phyloP scores from a whole-genome alignment of 2,797 vertebrate species.

The Sus cebifrons region DNA sequence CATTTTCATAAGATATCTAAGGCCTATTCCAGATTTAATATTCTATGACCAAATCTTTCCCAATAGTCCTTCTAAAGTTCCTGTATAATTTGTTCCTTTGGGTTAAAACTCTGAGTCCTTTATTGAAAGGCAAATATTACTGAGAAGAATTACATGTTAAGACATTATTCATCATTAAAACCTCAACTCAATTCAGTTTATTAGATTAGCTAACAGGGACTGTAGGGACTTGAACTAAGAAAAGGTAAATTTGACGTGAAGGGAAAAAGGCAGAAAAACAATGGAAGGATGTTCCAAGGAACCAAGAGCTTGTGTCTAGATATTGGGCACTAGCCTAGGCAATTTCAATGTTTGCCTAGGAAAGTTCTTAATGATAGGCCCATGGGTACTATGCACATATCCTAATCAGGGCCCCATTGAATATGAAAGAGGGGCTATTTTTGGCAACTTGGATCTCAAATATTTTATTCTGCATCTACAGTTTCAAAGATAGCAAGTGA shows the following conservation, averaged over 20 bases:
- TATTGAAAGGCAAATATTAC: slow-evolving; percentile 71
- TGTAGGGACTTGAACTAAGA: slow-evolving; percentile 25
- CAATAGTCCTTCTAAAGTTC: not conserved
- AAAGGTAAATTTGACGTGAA: slow-evolving; percentile 5
- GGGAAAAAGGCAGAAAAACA: slow-evolving; percentile 22
- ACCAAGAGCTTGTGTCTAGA: not conserved
- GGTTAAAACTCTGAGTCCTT: not conserved
- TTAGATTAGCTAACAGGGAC: slow-evolving; percentile 59
- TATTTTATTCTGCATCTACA: not conserved
- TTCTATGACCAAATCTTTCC: not conserved
- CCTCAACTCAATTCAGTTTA: slow-evolving; percentile 53
- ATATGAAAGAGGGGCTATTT: not conserved
- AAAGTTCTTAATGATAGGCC: not conserved
- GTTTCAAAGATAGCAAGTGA: not conserved
- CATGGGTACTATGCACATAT: not conserved
- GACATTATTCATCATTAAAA: slow-evolving; percentile 48
- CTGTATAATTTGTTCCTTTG: not conserved
- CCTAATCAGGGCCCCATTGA: not conserved
- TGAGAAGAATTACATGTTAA: slow-evolving; percentile 58
- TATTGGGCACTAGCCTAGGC: not conserved
- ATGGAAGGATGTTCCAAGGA: not conserved
- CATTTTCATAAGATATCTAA: slow-evolving; percentile 29
- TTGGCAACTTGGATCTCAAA: not conserved
- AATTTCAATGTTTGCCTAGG: not conserved
- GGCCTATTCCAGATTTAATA: slow-evolving; percentile 17